Evolutionary conservation across 2,113 vertebrate species (phyloP), one percentile per base, ranked within the genome.

Genomic region (Cheirogaleus medius): DNA sequence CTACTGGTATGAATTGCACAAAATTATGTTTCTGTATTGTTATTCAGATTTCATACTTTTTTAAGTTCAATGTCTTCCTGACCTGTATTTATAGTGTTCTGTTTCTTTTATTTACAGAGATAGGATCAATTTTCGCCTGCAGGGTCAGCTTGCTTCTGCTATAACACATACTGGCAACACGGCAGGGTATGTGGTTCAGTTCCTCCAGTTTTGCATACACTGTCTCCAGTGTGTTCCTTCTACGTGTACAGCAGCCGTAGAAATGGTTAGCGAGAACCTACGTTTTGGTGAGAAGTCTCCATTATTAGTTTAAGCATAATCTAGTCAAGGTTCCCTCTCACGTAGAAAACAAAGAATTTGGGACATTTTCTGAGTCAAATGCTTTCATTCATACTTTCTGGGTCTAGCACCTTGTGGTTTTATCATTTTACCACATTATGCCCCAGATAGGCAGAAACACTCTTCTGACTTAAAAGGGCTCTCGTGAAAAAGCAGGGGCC

Each of bases 121-220:
- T 27, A 29, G 15, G 84, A 21, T 44, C 32, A 9, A 9, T n/a
- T 91, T 84, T 39, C 77, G 81, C 29, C 64, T 74, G 12, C 39
- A 18, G 15, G 8, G 5, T 54, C 52, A 37, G 12, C 52, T 37
- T 32, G 47, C 71, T 54, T 85, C 76, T 29, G 5, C 3, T 39
- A 23, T 1, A 73, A n/a, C 3, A 0, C 14, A 10, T 10, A 0
- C 73, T 47, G 27, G 73, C 10, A 0, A 13, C 13, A 6, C 21
- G 63, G 21, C 54, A 29, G 4, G 14, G 25, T 44, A 71, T 11
- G 10, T 8, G 20, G 10, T n/a, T 58, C 39, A 23, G 78, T 6
- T 23, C 8, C n/a, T 58, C 20, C 21, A 37, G 5, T 18, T 29
- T 63, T 8, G 11, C 21, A 12, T 1, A 21, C 7, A n/a, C 1